These are phyloP conservation scores for Mimachlamys varia DNA, from an alignment of 2,888 invertebrate genomes.

Conservation along the genomic window DNA sequence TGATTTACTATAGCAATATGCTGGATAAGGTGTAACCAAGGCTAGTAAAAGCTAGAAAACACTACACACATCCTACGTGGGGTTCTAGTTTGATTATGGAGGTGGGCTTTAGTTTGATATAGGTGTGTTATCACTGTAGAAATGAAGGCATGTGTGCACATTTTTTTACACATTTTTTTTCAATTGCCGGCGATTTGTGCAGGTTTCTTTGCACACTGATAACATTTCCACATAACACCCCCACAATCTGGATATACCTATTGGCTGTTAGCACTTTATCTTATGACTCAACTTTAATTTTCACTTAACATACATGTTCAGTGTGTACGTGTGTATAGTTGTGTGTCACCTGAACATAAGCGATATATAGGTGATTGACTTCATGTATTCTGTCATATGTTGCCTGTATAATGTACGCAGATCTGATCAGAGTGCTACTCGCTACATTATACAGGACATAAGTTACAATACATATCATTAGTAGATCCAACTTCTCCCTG, in stretches of 20 bases:
- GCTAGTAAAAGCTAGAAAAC: too few relatives aligned
- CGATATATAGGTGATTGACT: neutral
- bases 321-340: too few relatives aligned
- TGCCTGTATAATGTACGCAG: neutral
- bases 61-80: too few relatives aligned
- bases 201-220: neutral
- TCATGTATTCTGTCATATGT: neutral
- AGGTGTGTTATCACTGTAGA: too few relatives aligned
- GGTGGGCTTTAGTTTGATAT: too few relatives aligned
- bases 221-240: neutral
- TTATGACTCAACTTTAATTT: slow-evolving; percentile 4
- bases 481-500: neutral
- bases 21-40: too few relatives aligned
- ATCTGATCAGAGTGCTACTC: too few relatives aligned
- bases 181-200: neutral
- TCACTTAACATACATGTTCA: neutral
- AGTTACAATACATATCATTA: neutral
- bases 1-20: too few relatives aligned
- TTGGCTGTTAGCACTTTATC: neutral
- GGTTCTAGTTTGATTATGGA: too few relatives aligned
- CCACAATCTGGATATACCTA: neutral
- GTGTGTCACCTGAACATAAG: neutral
- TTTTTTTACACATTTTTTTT: neutral
- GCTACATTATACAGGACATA: neutral
- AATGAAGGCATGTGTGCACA: too few relatives aligned